Base-by-base conservation (phyloP, 2,113 vertebrate genomes). In the Aleadryas rufinucha region DNA sequence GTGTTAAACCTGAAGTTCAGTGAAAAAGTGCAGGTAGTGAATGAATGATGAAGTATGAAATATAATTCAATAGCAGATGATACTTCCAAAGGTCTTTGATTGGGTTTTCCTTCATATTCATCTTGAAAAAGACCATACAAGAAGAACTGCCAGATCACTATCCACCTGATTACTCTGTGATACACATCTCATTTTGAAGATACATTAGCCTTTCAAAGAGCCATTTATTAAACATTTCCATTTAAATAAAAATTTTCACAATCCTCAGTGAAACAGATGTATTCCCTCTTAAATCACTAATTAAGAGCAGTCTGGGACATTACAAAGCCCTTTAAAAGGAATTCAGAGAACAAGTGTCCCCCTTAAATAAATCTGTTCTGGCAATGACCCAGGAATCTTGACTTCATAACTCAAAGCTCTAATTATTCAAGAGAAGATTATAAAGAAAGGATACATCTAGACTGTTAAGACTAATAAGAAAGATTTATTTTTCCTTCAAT, bases 181-280 rank as follows among this genome's bases (percentile, higher is more conserved):
- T n/a, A 77, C 27, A 61, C 1, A 1, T 59, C 87, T 93, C 85
- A 61, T 95, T 96, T 63, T 79, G 53, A 91, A 97, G 77, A 95
- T 39, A 44, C 23, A 84, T 85, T 78, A 94, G 61, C 60, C 61
- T 65, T 91, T 82, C 78, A 86, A 96, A 95, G 45, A 89, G 44
- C 16, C 93, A 61, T 96, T 95, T 92, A 93, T 87, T 95, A 86
- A 71, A 84, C 31, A 90, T 82, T 90, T 59, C 66, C 35, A 81
- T 79, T 91, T 72, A 65, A 97, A 95, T 95, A 97, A 96, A 93
- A 91, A 84, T 92, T 88, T 96, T 91, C 79, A 90, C 93, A 96
- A 49, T 95, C 82, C 72, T 96, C 80, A 59, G 37, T 90, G 79
- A 97, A 96, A 97, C 82, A 97, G 83, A 97, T 97, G 82, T 86